Conservation (phyloP, 2,797 vertebrate genomes). For the Sardinella longiceps region DNA sequence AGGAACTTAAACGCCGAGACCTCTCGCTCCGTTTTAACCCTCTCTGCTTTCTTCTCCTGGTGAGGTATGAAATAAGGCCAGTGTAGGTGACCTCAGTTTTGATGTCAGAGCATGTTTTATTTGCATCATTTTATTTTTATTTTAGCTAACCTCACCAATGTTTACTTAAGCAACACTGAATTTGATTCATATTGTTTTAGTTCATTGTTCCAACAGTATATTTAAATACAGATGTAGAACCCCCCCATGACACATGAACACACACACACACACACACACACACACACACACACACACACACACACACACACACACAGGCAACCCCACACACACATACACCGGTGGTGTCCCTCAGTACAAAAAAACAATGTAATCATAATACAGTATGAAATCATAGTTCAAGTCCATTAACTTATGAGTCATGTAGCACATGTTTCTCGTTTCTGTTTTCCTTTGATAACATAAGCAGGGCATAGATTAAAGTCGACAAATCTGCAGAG, state of each 20-base stretch:
- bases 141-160: background rate
- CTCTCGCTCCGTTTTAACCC: too few species aligned
- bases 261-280: constrained; percentile 27
- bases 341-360: background rate
- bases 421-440: constrained; percentile 7
- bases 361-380: constrained; percentile 23
- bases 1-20: too few species aligned
- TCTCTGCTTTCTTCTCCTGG: background rate
- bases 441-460: constrained; percentile 13
- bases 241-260: background rate
- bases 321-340: background rate
- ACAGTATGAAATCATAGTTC: background rate
- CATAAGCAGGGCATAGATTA: constrained; percentile 45
- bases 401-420: constrained; percentile 17
- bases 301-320: background rate
- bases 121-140: background rate
- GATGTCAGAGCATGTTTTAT: background rate
- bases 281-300: background rate
- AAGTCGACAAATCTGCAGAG: constrained; percentile 13
- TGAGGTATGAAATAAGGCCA: background rate
- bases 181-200: constrained; percentile 15
- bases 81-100: background rate
- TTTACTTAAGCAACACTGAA: background rate
- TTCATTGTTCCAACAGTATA: background rate
- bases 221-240: background rate